These are phyloP conservation scores for Drosophila orosa DNA, from an alignment of 1,140 invertebrate species.

Conservation along the genomic window DNA sequence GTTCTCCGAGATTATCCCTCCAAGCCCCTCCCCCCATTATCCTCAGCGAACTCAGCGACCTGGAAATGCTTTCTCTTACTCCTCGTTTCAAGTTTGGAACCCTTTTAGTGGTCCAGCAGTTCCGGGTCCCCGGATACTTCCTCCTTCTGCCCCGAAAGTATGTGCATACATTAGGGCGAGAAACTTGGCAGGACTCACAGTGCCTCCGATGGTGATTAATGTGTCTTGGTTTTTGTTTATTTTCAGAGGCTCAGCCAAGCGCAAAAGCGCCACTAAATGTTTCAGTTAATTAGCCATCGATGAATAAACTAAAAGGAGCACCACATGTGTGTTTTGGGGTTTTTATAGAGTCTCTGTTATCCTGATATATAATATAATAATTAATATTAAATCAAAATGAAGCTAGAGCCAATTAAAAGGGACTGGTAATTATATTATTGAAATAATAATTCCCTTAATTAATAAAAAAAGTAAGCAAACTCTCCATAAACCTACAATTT, in stretches of 20 bases:
- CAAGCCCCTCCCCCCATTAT: slow-evolving; percentile 32
- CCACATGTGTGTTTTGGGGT: not conserved
- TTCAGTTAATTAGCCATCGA: slow-evolving; percentile 63
- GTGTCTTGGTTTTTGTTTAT: slow-evolving; percentile 54
- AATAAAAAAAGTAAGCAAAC: not conserved
- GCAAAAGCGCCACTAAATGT: slow-evolving; percentile 66
- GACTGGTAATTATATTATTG: not conserved
- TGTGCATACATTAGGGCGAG: slow-evolving; percentile 53
- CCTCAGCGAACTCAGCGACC: slow-evolving; percentile 61
- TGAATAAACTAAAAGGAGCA: slow-evolving; percentile 6
- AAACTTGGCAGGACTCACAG: slow-evolving; percentile 14
- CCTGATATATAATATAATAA: not conserved
- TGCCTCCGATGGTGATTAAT: slow-evolving; percentile 65
- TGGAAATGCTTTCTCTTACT: slow-evolving; percentile 55
- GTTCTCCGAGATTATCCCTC: slow-evolving; percentile 44
- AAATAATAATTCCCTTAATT: not conserved
- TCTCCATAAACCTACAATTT: not conserved
- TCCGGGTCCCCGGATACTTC: slow-evolving; percentile 1
- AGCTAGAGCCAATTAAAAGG: not conserved
- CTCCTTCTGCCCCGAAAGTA: slow-evolving; percentile 10
- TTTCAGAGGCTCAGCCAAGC: slow-evolving; percentile 64
- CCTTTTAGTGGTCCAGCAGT: slow-evolving; percentile 47
- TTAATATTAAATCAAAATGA: not conserved
- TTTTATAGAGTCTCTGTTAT: not conserved
- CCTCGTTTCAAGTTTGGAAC: slow-evolving; percentile 42